Evolutionary conservation across 1,140 invertebrate species (phyloP).

Genomic region (Calosoma granatense): DNA sequence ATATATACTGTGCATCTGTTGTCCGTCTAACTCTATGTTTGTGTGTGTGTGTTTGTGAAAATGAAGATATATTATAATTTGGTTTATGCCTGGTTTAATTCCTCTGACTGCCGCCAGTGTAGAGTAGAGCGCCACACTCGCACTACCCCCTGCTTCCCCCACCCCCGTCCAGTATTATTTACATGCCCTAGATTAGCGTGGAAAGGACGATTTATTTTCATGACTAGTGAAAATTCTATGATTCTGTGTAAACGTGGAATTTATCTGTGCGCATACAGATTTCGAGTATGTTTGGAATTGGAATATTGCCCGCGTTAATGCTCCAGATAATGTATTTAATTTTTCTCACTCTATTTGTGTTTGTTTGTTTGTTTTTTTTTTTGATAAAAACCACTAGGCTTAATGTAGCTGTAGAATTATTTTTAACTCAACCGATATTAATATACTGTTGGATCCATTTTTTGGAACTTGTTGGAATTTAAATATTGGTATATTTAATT

Average conservation of each 20-base stretch:
- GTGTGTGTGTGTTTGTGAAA: background rate
- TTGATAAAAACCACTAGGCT: background rate
- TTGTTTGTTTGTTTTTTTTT: no score
- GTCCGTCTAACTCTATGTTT: no score
- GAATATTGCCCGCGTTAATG: background rate
- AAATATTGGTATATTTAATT: no score
- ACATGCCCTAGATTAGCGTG: background rate
- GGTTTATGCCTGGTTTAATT: background rate
- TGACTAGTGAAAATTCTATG: slow-evolving; percentile 6
- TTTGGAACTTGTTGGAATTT: no score
- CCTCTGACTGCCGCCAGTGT: background rate
- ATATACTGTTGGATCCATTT: no score
- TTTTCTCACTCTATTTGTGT: no score
- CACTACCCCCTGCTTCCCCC: background rate
- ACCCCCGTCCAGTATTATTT: slow-evolving; percentile 6
- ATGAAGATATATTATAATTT: slow-evolving; percentile 9
- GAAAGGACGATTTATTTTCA: slow-evolving; percentile 8
- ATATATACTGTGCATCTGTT: no score
- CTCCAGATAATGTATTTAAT: background rate
- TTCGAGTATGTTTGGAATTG: background rate
- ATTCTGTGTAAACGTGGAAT: slow-evolving; percentile 6
- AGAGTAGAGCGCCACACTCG: background rate
- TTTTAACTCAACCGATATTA: no score
- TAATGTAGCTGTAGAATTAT: no score
- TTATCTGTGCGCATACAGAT: slow-evolving; percentile 1